phyloP scores from a whole-genome alignment of 2,888 invertebrate genomes.

The Chrysotoxum bicinctum region DNA sequence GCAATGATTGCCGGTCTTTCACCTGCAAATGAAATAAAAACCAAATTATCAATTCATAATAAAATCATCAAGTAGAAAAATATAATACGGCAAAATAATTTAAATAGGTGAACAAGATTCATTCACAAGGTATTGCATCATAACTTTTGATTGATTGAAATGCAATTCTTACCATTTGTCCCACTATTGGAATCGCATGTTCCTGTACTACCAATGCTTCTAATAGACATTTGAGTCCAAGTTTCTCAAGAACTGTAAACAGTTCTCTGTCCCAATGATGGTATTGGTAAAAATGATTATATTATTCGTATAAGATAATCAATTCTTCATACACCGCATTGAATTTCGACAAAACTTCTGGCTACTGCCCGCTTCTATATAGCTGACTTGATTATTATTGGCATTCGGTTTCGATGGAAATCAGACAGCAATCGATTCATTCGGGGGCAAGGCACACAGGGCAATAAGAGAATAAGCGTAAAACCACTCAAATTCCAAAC shows the following conservation, averaged over 20 bases:
- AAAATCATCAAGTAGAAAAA: conserved; percentile 44
- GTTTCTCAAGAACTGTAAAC: conserved; percentile 15
- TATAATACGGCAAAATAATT: background rate
- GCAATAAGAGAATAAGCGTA: conserved; percentile 49
- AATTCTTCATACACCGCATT: conserved; percentile 29
- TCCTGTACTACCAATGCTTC: conserved; percentile 57
- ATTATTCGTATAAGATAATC: conserved; percentile 40
- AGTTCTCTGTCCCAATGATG: background rate
- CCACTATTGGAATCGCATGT: conserved; percentile 62
- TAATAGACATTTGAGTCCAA: conserved; percentile 53
- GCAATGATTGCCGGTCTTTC: conserved; percentile 88
- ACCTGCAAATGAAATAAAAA: conserved; percentile 80
- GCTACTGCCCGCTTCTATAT: conserved; percentile 18
- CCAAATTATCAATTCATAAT: conserved; percentile 64
- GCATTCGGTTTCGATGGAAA: conserved; percentile 65
- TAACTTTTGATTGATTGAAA: conserved; percentile 32
- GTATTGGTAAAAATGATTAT: conserved; percentile 3
- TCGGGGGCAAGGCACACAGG: conserved; percentile 49
- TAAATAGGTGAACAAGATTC: conserved; percentile 19
- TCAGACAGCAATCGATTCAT: conserved; percentile 62
- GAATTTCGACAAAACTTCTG: conserved; percentile 38
- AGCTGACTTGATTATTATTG: conserved; percentile 61
- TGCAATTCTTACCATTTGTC: conserved; percentile 34
- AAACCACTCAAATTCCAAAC: conserved; percentile 62
- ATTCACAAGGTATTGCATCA: conserved; percentile 59